A percentile compares a stretch with the other conserved stretches of the same genome.
These are phyloP conservation scores for Arremon aurantiirostris DNA, from an alignment of 2,797 vertebrate genomes.

Conservation along the genomic window DNA sequence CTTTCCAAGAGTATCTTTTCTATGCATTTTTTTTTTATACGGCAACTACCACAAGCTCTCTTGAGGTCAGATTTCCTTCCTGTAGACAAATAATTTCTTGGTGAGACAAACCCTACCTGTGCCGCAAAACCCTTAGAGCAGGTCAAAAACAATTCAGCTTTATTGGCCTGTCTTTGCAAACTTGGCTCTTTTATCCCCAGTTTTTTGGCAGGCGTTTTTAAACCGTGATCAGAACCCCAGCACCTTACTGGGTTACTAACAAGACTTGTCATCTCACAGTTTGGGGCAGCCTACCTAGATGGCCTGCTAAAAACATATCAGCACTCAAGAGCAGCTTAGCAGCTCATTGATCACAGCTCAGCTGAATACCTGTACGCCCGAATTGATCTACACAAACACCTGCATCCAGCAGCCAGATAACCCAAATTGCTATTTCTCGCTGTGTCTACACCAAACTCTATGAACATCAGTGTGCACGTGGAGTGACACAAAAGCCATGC, in stretches of 20 bases:
- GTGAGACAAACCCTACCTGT: neutral
- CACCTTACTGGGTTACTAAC: neutral
- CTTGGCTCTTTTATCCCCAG: neutral
- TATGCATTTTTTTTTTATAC: neutral
- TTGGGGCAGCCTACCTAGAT: neutral
- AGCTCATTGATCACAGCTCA: neutral
- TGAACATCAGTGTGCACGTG: accelerated
- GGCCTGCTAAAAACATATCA: neutral
- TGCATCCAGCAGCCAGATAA: neutral
- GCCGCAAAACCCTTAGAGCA: neutral
- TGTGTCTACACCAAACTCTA: neutral
- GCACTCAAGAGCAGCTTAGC: neutral
- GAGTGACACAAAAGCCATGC: neutral
- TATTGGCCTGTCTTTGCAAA: neutral
- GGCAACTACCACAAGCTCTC: neutral
- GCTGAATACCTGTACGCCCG: accelerated
- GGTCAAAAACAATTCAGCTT: neutral
- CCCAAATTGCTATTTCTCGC: neutral
- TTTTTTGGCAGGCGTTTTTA: neutral
- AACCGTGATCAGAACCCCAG: neutral
- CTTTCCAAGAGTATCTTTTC: neutral
- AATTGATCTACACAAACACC: neutral
- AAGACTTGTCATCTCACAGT: neutral
- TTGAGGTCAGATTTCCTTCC: neutral
- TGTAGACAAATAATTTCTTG: neutral